These are phyloP conservation scores for Amblyopsis rosae DNA, from an alignment of 2,113 vertebrate genomes.

Conservation along the genomic window DNA sequence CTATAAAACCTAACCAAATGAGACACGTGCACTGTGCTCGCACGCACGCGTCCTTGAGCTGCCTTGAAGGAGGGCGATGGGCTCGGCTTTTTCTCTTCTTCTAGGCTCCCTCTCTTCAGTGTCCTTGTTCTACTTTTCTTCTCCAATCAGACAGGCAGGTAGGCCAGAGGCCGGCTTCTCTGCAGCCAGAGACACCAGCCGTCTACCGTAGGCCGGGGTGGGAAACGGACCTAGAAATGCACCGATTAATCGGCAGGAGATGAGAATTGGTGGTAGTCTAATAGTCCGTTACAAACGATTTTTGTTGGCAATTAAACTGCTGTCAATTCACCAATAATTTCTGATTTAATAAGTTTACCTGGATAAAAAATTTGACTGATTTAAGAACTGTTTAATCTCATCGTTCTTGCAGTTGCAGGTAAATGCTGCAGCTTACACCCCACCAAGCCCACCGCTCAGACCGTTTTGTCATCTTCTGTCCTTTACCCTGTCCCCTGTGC, in stretches of 20 bases:
- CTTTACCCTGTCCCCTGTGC: not conserved
- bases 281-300: too few relatives aligned
- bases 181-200: slow-evolving; percentile 31
- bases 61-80: slow-evolving; percentile 46
- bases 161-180: slow-evolving; percentile 31
- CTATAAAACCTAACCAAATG: slow-evolving; percentile 37
- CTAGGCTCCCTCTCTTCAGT: slow-evolving; percentile 65
- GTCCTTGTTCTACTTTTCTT: slow-evolving; percentile 65
- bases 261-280: too few relatives aligned
- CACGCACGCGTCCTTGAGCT: slow-evolving; percentile 50
- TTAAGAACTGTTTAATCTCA: too few relatives aligned
- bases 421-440: too few relatives aligned
- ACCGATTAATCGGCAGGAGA: too few relatives aligned
- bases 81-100: slow-evolving; percentile 46
- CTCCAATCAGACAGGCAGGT: slow-evolving; percentile 42
- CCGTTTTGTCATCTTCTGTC: not conserved
- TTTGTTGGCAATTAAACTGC: too few relatives aligned
- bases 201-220: not conserved
- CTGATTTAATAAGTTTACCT: too few relatives aligned
- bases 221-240: too few relatives aligned
- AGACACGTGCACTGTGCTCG: slow-evolving; percentile 43
- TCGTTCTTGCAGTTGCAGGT: too few relatives aligned
- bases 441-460: not conserved
- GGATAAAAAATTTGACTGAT: too few relatives aligned
- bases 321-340: too few relatives aligned